Conservation (phyloP, 2,113 vertebrate species). For the Corythoichthys intestinalis region DNA sequence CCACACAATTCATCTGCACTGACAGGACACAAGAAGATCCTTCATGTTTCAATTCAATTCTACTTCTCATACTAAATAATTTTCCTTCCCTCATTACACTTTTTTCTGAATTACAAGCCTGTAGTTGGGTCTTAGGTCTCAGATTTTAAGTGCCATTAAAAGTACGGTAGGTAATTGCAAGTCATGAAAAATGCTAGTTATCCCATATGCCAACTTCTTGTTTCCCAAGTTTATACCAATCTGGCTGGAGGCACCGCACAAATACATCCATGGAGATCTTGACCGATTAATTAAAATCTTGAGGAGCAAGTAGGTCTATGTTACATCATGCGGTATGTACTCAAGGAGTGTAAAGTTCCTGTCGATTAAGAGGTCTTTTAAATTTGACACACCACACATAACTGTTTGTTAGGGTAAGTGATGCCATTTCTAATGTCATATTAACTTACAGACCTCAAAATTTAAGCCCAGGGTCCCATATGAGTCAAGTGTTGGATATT, state of each 20-base stretch:
- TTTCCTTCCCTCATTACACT: too few species aligned
- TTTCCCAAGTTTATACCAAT: constrained; percentile 92
- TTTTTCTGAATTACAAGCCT: too few species aligned
- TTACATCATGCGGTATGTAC: not conserved
- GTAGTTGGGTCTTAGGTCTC: too few species aligned
- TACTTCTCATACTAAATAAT: constrained; percentile 10
- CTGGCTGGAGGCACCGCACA: constrained; percentile 88
- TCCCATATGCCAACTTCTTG: constrained; percentile 71
- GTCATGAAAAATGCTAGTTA: too few species aligned
- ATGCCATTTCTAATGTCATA: too few species aligned
- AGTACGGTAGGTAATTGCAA: too few species aligned
- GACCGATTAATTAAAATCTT: constrained; percentile 79
- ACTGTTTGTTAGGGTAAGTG: too few species aligned
- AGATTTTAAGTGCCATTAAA: too few species aligned
- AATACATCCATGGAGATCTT: constrained; percentile 99
- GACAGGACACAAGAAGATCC: not conserved
- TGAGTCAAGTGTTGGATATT: too few species aligned
- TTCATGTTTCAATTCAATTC: constrained; percentile 26
- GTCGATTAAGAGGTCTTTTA: not conserved
- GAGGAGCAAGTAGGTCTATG: not conserved
- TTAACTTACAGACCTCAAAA: too few species aligned
- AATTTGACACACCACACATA: not conserved
- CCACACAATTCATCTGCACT: constrained; percentile 30
- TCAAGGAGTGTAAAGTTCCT: not conserved
- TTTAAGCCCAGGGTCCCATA: too few species aligned